Base-by-base conservation (phyloP, 2,797 vertebrate genomes). In the Hydrocynus forskahlii region DNA sequence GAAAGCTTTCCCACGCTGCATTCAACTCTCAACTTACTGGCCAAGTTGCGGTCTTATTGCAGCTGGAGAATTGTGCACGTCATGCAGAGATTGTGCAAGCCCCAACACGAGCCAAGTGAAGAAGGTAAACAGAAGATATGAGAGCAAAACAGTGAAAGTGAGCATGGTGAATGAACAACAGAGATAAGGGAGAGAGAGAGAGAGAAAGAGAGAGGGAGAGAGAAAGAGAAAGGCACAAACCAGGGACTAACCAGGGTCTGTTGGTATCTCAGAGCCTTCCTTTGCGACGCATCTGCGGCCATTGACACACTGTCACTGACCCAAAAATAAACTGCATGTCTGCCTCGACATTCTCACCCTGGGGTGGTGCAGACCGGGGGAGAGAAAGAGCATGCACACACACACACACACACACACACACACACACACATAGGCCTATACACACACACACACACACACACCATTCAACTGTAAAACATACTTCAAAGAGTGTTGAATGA, bases 201-300 rank as follows among this genome's bases (percentile, higher is more conserved):
- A 80, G 57, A 68, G 71, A 63, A 60, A 63, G 43, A 54, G 66
- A 82, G 2, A 86, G 52, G n/a, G 2, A 82, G 38, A 63, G 75
- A 63, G 45, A 43, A 43, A 83, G 7, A 86, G 52, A 14, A 0
- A 76, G 21, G 82, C 54, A 86, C 38, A 64, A 76, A 86, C 77
- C 76, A 75, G 35, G 81, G 57, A 86, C 40, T 68, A 76, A 86
- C 77, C 77, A 75, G 38, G 29, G 81, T 81, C 88, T 96, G 95
- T 81, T 97, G 96, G 92, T 97, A 97, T 86, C 90, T 95, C 87
- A 97, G 94, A 23, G 95, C 93, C 92, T 95, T 97, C 83, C 94
- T 95, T 89, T 95, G 95, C 92, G 94, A 94, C 79, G 92, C 93
- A 95, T 96, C 94, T 92, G 94, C 94, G 94, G 95, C 95, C 96